Evolutionary conservation across 2,113 vertebrate species (phyloP).

Genomic region (Damaliscus lunatus): DNA sequence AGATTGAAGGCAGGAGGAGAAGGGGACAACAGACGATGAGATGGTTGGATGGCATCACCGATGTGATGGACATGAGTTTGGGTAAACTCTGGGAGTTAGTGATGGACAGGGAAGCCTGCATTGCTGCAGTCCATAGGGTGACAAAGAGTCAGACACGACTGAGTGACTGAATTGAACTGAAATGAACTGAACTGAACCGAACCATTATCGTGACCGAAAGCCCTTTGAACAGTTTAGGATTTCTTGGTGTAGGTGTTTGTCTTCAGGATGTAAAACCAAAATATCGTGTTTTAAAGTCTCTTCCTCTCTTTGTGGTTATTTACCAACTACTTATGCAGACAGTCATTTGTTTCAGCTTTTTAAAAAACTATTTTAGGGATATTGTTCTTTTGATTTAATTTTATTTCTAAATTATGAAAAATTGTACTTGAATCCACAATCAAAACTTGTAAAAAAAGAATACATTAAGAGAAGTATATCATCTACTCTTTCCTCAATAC

Average conservation of each 20-base stretch:
- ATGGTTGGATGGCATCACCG: neutral
- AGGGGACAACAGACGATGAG: accelerated
- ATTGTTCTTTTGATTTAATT: neutral
- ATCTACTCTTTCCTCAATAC: neutral
- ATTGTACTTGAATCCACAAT: neutral
- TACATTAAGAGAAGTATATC: neutral
- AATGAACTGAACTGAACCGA: neutral
- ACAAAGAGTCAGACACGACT: accelerated
- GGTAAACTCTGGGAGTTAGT: neutral
- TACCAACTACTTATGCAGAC: neutral
- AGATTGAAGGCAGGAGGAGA: neutral
- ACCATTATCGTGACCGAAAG: neutral
- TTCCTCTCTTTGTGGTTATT: neutral
- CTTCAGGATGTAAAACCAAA: neutral
- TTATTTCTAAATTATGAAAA: neutral
- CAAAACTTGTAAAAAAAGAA: neutral
- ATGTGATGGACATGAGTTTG: neutral
- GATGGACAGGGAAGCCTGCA: neutral
- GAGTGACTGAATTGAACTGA: neutral
- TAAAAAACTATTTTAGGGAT: neutral
- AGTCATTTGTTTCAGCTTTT: neutral
- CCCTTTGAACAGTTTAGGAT: neutral
- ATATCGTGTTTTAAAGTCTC: neutral
- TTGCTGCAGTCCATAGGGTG: neutral
- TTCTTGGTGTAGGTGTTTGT: neutral